Evolutionary conservation across 2,888 invertebrate genomes (phyloP).

Genomic region (Platerodrilus igneus): DNA sequence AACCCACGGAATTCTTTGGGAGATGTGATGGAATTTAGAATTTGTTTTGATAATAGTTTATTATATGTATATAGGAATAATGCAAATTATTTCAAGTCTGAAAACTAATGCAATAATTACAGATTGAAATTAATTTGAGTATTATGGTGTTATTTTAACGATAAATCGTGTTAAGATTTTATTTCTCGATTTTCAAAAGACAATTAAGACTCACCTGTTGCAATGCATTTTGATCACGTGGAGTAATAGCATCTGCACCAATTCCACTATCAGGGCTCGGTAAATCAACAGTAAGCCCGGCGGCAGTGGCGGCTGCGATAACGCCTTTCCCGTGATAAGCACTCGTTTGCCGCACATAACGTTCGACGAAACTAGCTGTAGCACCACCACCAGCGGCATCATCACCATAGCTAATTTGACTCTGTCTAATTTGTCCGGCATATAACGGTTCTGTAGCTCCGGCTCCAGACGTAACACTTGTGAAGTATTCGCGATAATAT

Average conservation of each 20-base stretch:
- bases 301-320: slow-evolving; percentile 69
- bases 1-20: no score
- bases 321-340: slow-evolving; percentile 70
- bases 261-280: slow-evolving; percentile 95
- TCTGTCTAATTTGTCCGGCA: slow-evolving; percentile 46
- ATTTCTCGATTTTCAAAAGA: no score
- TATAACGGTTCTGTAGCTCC: slow-evolving; percentile 56
- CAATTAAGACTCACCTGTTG: slow-evolving; percentile 73
- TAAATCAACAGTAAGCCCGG: slow-evolving; percentile 86
- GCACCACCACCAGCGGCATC: slow-evolving; percentile 53
- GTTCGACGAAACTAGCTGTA: slow-evolving; percentile 62
- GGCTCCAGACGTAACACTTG: slow-evolving; percentile 54
- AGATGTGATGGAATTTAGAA: no score
- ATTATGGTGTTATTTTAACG: no score
- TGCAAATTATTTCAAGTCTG: no score
- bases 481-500: slow-evolving; percentile 78
- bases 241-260: slow-evolving; percentile 89
- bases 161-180: background rate
- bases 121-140: no score
- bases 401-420: slow-evolving; percentile 55
- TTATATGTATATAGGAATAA: no score
- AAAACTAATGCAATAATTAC: no score
- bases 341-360: slow-evolving; percentile 59
- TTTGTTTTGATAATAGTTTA: no score
- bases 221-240: slow-evolving; percentile 81